Conservation (phyloP, 2,888 invertebrate genomes). For the Hartigia nigra region DNA sequence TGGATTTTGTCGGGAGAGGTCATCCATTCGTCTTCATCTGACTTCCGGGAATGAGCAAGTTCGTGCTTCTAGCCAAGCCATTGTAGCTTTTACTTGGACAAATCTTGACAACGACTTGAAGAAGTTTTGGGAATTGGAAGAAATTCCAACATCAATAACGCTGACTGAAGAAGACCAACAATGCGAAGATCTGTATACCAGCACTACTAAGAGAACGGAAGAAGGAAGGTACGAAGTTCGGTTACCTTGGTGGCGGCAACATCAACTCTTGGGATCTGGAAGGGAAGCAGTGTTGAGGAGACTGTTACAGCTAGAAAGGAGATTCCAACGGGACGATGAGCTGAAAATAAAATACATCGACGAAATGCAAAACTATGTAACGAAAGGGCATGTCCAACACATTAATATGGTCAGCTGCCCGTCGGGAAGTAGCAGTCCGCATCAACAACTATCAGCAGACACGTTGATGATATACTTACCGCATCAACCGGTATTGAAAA, state of each 20-base stretch:
- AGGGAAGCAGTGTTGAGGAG: neutral
- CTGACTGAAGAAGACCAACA: neutral
- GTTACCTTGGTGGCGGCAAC: neutral
- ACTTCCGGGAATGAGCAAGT: no score
- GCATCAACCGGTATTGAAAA: constrained; percentile 41
- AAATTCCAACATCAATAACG: neutral
- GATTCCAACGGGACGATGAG: neutral
- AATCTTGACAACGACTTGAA: no score
- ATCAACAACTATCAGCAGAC: no score
- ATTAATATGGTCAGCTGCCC: neutral
- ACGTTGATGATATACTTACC: no score
- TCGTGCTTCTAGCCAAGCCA: no score
- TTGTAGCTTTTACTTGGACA: no score
- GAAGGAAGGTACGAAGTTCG: neutral
- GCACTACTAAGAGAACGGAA: neutral
- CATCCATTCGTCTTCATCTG: no score
- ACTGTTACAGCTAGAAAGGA: neutral
- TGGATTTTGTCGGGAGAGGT: neutral
- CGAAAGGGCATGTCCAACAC: neutral
- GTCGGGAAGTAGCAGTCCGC: neutral
- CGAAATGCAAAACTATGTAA: neutral
- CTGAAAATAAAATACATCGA: neutral
- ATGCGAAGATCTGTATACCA: neutral
- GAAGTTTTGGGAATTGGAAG: neutral
- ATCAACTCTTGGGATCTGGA: neutral